Base-by-base conservation (phyloP, 2,888 invertebrate genomes). In the Patella pellucida region DNA sequence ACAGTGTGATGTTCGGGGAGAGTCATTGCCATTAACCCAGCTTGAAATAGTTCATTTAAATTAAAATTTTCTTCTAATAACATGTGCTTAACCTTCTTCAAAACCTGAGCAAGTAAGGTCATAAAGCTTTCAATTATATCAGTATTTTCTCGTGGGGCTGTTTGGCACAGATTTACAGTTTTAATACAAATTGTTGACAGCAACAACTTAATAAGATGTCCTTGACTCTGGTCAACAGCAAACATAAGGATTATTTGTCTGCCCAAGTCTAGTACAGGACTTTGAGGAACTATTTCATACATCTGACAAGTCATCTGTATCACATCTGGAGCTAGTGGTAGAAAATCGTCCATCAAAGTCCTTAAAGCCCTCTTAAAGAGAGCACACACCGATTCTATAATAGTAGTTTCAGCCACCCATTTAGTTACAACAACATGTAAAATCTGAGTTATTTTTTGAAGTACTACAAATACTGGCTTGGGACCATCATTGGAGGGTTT, bases 91-190 rank as follows among this genome's bases (percentile, higher is more conserved):
- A 93, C 93, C 88, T 95, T 95, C 91, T 94, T 95, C 72, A 94
- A 92, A 77, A 95, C 86, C 83, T 89, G 93, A 7, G 93, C 92
- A 31, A 95, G 91, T 79, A 95, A 90, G 2, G 91, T 86, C 89
- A 95, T 94, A 85, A 95, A 94, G 1, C 93, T 93, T 85, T 95
- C 95, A 68, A 95, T 91, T 31, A 96, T 92, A 86, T 95, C 95
- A 0, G 94, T 92, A 74, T 93, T 93, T 73, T 94, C 93, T 2
- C 93, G 92, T 41, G 72, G 67, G 12, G 54, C 31, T 23, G 81
- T 81, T 62, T 85, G 84, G 79, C 86, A 87, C 2, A 86, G 67
- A 27, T 78, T 76, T 31, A 90, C 74, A 9, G 89, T 89, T 79
- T 85, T 83, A 67, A 85, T 82, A 81, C 87, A 86, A 3, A 91